Evolutionary conservation across 2,113 vertebrate species (phyloP).

Genomic region (Carassius auratus): DNA sequence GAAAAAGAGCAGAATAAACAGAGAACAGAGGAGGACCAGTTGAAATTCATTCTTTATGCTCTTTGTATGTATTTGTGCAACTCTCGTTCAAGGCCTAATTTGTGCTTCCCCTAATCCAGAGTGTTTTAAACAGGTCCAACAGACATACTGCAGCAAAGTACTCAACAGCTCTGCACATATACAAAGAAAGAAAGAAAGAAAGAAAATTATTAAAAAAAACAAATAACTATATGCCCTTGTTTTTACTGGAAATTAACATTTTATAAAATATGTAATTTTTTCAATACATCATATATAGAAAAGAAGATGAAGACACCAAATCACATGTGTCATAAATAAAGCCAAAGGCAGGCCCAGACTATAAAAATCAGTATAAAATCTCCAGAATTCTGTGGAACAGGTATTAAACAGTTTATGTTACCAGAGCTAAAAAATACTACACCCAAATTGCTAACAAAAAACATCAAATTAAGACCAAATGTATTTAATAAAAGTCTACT

Average conservation of each 20-base stretch:
- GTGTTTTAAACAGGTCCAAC: constrained; percentile 34
- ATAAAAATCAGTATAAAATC: not conserved
- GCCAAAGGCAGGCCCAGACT: not conserved
- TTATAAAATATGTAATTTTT: not conserved
- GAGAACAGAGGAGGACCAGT: not conserved
- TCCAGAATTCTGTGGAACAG: not conserved
- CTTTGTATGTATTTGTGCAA: not conserved
- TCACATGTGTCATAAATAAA: not conserved
- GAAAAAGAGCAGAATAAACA: not conserved
- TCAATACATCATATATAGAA: not conserved
- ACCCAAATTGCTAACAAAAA: not conserved
- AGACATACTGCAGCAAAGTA: not conserved
- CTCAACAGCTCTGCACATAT: no score
- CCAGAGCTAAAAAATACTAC: not conserved
- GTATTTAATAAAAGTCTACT: not conserved
- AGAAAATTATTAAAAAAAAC: no score
- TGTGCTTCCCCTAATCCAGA: constrained; percentile 20
- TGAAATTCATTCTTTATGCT: constrained; percentile 24
- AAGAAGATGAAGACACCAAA: not conserved
- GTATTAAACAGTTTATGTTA: not conserved
- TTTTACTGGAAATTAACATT: not conserved
- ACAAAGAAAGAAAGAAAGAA: no score
- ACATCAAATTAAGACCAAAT: not conserved
- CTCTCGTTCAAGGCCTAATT: constrained; percentile 29
- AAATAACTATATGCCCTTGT: not conserved